Percentiles rank a stretch among this genome's conserved stretches.
Evolutionary conservation across 2,797 vertebrate species (phyloP).

Genomic region (Zalophus californianus): DNA sequence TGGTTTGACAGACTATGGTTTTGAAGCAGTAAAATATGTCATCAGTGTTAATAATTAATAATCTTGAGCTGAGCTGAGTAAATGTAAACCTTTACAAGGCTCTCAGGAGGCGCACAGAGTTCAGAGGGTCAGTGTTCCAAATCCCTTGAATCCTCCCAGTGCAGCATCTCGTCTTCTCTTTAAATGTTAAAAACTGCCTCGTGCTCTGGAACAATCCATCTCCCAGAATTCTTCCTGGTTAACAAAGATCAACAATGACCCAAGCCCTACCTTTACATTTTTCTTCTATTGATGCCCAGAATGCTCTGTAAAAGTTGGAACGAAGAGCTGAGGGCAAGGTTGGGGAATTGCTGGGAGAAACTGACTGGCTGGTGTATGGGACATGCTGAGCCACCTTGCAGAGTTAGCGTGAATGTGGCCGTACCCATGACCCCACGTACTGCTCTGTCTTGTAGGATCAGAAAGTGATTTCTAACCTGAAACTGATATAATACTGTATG

Average conservation of each 20-base stretch:
- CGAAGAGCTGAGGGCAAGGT: not conserved
- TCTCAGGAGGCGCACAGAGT: not conserved
- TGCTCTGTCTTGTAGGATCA: not conserved
- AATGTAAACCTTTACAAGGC: not conserved
- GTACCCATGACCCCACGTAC: not conserved
- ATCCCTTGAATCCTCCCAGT: not conserved
- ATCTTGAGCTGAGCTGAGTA: not conserved
- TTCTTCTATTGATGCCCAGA: not conserved
- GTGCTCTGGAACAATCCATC: not conserved
- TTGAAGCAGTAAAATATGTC: constrained; percentile 5
- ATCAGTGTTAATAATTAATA: not conserved
- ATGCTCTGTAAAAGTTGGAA: not conserved
- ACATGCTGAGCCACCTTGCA: too few species aligned
- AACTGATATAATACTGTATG: not conserved
- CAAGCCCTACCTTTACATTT: not conserved
- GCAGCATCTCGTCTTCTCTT: not conserved
- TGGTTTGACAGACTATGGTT: constrained; percentile 1
- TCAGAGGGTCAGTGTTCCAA: not conserved
- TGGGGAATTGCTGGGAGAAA: not conserved
- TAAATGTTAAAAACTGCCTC: not conserved
- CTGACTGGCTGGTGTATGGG: too few species aligned
- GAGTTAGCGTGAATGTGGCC: not conserved
- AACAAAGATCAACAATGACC: not conserved
- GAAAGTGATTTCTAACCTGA: not conserved
- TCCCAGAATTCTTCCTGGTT: constrained; percentile 33